Evolutionary conservation across 1,140 invertebrate species (phyloP).

Genomic region (Platorchestia sp.): DNA sequence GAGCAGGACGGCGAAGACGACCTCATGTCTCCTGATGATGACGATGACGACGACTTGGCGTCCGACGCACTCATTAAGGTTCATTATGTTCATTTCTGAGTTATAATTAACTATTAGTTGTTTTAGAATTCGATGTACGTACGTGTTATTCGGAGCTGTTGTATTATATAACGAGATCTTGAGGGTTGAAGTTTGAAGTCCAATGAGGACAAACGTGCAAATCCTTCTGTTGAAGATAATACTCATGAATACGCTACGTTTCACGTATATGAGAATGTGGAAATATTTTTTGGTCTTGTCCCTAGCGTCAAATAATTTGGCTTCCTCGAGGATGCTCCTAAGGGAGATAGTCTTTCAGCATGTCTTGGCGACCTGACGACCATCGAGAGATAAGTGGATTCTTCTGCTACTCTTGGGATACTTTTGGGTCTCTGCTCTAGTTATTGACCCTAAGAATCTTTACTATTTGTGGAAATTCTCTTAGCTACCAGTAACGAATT

Average conservation of each 20-base stretch:
- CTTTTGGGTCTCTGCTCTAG: too few species aligned
- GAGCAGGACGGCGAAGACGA: conserved; percentile 74
- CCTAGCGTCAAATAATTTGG: too few species aligned
- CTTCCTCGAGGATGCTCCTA: too few species aligned
- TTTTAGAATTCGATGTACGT: background rate
- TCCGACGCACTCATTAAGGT: conserved; percentile 87
- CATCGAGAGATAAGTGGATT: too few species aligned
- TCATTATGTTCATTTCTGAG: background rate
- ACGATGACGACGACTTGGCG: conserved; percentile 76
- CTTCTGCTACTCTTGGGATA: too few species aligned
- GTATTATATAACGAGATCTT: background rate
- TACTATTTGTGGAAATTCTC: too few species aligned
- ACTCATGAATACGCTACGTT: background rate
- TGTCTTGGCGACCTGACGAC: too few species aligned
- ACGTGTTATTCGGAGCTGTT: background rate
- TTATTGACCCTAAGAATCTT: too few species aligned
- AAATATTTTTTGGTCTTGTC: too few species aligned
- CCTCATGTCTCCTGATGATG: conserved; percentile 71
- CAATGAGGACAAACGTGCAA: background rate
- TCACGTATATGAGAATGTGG: too few species aligned
- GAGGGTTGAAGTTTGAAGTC: background rate
- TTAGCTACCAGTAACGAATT: too few species aligned
- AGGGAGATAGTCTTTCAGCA: too few species aligned
- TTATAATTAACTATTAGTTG: background rate
- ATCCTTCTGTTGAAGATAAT: background rate